Percentiles rank a stretch among this genome's conserved stretches.
Conservation (phyloP, 1,140 invertebrate species). For the Zophobas atratus region DNA sequence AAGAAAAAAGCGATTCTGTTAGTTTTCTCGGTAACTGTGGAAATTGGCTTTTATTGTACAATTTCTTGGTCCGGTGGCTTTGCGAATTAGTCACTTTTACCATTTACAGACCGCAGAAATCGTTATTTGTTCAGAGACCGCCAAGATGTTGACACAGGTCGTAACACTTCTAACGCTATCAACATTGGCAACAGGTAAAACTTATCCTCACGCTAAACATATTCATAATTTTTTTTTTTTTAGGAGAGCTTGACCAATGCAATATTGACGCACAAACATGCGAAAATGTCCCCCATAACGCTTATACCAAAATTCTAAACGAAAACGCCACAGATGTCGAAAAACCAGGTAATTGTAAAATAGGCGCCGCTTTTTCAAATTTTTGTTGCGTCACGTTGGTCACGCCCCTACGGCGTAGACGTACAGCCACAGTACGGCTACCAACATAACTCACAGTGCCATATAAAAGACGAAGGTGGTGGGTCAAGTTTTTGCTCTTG, state of each 20-base stretch:
- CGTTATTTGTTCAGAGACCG: constrained; percentile 4
- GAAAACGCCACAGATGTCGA: not conserved
- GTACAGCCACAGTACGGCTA: not conserved
- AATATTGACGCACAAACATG: not conserved
- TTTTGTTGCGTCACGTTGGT: not conserved
- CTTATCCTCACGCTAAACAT: not conserved
- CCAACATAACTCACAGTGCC: constrained; percentile 32
- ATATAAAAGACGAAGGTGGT: constrained; percentile 31
- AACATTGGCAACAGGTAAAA: constrained; percentile 11
- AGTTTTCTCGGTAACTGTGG: constrained; percentile 26
- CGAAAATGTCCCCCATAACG: not conserved
- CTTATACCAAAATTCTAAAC: not conserved
- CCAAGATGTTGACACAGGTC: constrained; percentile 4
- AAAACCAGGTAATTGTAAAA: constrained; percentile 3
- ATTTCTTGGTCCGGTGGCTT: constrained; percentile 44
- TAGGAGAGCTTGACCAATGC: not conserved
- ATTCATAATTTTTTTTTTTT: not conserved
- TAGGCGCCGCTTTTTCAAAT: not conserved
- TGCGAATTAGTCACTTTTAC: constrained; percentile 38
- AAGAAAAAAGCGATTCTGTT: constrained; percentile 26
- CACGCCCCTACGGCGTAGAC: not conserved
- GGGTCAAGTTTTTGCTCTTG: constrained; percentile 14
- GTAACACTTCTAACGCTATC: not conserved
- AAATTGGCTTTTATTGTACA: constrained; percentile 32
- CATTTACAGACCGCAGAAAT: constrained; percentile 6